Conservation (phyloP, 2,113 vertebrate species). For the Odontesthes bonariensis region DNA sequence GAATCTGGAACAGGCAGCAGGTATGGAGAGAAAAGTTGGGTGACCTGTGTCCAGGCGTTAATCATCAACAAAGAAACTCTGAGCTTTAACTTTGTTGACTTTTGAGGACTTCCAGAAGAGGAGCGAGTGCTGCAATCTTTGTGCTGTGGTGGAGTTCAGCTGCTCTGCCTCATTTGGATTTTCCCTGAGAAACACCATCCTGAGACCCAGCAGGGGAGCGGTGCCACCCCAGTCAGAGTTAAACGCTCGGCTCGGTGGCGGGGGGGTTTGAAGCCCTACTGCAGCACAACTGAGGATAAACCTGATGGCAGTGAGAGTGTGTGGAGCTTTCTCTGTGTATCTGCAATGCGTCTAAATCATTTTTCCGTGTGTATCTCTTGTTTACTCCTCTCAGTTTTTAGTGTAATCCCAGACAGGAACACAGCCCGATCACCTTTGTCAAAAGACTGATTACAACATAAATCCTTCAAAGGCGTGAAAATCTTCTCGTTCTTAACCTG, state of each 20-base stretch:
- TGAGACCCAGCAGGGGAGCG: slow-evolving; percentile 19
- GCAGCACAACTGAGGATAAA: slow-evolving; percentile 26
- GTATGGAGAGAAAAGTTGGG: too few relatives aligned
- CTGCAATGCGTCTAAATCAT: slow-evolving; percentile 46
- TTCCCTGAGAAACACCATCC: slow-evolving; percentile 15
- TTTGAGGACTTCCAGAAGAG: neutral
- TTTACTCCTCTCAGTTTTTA: neutral
- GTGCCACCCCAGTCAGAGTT: slow-evolving; percentile 30
- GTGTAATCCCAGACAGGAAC: slow-evolving; percentile 6
- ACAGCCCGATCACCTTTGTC: neutral
- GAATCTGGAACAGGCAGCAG: too few relatives aligned
- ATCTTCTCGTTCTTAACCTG: neutral
- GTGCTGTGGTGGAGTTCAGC: neutral
- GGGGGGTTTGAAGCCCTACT: slow-evolving; percentile 4
- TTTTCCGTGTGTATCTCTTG: slow-evolving; percentile 8
- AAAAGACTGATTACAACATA: neutral
- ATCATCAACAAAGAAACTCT: neutral
- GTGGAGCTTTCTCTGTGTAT: slow-evolving; percentile 3
- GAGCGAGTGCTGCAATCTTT: neutral
- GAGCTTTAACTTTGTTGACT: neutral
- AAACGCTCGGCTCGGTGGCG: slow-evolving; percentile 31
- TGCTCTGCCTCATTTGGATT: slow-evolving; percentile 27
- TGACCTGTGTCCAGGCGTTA: too few relatives aligned
- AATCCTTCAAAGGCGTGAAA: slow-evolving; percentile 7
- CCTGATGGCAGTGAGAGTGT: neutral